Evolutionary conservation across 2,797 vertebrate genomes (phyloP).

Genomic region (Sebastes itinus): DNA sequence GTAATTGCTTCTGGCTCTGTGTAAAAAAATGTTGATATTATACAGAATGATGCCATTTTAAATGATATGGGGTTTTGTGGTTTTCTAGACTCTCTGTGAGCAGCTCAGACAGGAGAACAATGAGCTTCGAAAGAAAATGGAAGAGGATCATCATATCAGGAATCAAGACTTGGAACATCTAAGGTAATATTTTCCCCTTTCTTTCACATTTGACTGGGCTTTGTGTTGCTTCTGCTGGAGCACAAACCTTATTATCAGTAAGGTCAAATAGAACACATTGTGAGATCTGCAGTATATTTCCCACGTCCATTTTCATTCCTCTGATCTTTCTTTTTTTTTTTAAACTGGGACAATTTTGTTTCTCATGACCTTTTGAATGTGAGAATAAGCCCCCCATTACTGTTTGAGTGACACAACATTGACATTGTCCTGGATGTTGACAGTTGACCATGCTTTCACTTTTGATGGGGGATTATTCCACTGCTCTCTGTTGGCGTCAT

Average conservation of each 20-base stretch:
- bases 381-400: not conserved
- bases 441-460: slow-evolving; percentile 56
- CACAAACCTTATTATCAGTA: not conserved
- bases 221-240: slow-evolving; percentile 5
- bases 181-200: slow-evolving; percentile 78
- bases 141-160: slow-evolving; percentile 93
- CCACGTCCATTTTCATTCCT: not conserved
- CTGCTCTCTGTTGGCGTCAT: slow-evolving; percentile 25
- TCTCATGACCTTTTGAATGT: slow-evolving; percentile 3
- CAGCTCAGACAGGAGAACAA: slow-evolving; percentile 96
- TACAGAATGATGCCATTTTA: not conserved
- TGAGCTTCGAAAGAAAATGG: slow-evolving; percentile 94
- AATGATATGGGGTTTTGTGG: not conserved
- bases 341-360: not conserved
- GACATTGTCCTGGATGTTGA: not conserved
- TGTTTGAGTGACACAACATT: not conserved
- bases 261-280: not conserved
- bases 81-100: slow-evolving; percentile 91
- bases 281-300: not conserved
- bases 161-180: slow-evolving; percentile 92
- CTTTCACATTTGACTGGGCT: slow-evolving; percentile 14
- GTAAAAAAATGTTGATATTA: not conserved
- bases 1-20: not conserved
- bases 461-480: slow-evolving; percentile 38
- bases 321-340: not conserved